A percentile compares a stretch with the other conserved stretches of the same genome.
These are phyloP conservation scores for Drosophila lacicola DNA, from an alignment of 2,888 invertebrate species.

Conservation along the genomic window DNA sequence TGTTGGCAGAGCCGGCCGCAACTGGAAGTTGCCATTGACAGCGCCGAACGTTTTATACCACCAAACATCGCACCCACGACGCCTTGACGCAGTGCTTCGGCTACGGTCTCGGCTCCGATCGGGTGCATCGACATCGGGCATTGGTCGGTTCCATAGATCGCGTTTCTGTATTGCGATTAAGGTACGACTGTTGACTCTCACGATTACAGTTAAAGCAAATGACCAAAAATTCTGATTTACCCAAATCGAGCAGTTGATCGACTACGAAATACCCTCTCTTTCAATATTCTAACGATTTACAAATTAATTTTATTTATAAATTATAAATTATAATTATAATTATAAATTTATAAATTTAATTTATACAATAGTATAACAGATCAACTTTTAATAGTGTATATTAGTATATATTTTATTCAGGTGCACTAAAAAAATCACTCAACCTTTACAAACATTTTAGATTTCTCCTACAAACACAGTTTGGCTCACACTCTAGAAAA, in stretches of 20 bases:
- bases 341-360: too few species aligned
- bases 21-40: slow-evolving; percentile 55
- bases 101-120: slow-evolving; percentile 7
- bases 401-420: too few species aligned
- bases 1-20: slow-evolving; percentile 61
- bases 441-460: too few species aligned
- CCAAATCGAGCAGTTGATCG: not conserved
- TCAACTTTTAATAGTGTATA: too few species aligned
- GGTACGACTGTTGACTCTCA: slow-evolving; percentile 6
- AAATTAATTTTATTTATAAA: too few species aligned
- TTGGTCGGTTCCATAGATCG: slow-evolving; percentile 47
- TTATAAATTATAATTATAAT: too few species aligned
- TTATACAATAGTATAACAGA: too few species aligned
- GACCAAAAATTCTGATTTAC: slow-evolving; percentile 37
- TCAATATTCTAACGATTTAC: not conserved
- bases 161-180: slow-evolving; percentile 17
- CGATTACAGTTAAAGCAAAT: slow-evolving; percentile 9
- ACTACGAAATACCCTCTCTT: slow-evolving; percentile 1
- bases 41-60: slow-evolving; percentile 65
- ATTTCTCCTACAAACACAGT: too few species aligned
- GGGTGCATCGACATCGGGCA: slow-evolving; percentile 37
- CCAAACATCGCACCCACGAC: slow-evolving; percentile 48
- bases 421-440: too few species aligned
- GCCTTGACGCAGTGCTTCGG: slow-evolving; percentile 31
- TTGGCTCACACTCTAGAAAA: too few species aligned